Evolutionary conservation across 1,140 invertebrate species (phyloP).

Genomic region (Coboldia fuscipes): DNA sequence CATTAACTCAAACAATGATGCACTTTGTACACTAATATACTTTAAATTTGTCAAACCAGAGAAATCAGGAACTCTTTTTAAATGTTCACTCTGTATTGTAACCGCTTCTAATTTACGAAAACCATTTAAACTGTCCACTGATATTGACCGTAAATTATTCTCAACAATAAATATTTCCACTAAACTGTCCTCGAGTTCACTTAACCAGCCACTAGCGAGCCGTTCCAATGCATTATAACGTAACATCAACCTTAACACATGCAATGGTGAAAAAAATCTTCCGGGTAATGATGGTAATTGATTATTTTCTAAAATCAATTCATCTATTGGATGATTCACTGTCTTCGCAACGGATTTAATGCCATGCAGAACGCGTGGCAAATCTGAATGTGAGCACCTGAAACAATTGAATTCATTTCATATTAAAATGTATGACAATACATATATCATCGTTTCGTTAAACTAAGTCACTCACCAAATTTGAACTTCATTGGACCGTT

Average conservation of each 20-base stretch:
- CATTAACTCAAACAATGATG: conserved; percentile 40
- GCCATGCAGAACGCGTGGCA: conserved; percentile 47
- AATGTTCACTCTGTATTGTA: conserved; percentile 48
- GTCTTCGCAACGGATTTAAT: conserved; percentile 44
- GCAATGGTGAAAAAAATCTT: conserved; percentile 46
- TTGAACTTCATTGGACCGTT: conserved; percentile 24
- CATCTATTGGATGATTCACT: conserved; percentile 49
- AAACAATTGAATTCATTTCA: background rate
- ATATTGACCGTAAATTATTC: conserved; percentile 51
- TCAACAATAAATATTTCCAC: conserved; percentile 69
- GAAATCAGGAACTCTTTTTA: conserved; percentile 48
- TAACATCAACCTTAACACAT: conserved; percentile 56
- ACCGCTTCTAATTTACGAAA: conserved; percentile 57
- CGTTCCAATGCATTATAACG: conserved; percentile 62
- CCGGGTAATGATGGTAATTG: conserved; percentile 59
- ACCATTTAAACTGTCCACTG: conserved; percentile 51
- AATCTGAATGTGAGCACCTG: conserved; percentile 72
- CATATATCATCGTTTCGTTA: background rate
- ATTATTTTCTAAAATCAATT: conserved; percentile 69
- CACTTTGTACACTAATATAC: conserved; percentile 46
- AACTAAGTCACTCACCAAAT: conserved; percentile 20
- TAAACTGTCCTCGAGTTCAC: conserved; percentile 48
- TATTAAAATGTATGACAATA: background rate
- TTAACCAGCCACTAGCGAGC: conserved; percentile 57
- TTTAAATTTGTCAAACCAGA: conserved; percentile 36